Conservation (phyloP, 92 coral and sea anemone genomes). For the Galaxea fascicularis region DNA sequence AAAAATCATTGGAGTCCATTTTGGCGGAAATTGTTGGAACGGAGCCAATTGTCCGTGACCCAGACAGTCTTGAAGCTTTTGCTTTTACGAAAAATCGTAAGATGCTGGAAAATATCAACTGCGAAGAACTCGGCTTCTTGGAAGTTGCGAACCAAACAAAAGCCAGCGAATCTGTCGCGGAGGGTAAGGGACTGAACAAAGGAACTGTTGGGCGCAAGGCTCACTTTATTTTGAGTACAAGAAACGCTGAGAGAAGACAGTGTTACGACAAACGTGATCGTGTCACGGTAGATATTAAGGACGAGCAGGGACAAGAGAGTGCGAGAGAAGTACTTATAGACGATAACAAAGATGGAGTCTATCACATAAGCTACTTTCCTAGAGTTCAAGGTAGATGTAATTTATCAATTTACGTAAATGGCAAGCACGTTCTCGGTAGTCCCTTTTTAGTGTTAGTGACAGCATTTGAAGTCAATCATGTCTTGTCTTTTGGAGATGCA, state of each 20-base stretch:
- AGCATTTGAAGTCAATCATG: not conserved
- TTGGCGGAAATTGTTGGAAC: not conserved
- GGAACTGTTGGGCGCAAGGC: not conserved
- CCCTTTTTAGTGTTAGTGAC: not conserved
- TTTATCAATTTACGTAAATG: not conserved
- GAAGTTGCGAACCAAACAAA: not conserved
- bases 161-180: not conserved
- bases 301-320: not conserved
- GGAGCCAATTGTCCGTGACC: not conserved
- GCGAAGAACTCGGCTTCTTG: not conserved
- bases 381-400: constrained; percentile 1
- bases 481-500: not conserved
- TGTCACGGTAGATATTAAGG: not conserved
- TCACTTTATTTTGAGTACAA: not conserved
- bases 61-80: not conserved
- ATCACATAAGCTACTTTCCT: not conserved
- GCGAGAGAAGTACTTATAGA: not conserved
- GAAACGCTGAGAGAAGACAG: not conserved
- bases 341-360: not conserved
- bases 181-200: not conserved
- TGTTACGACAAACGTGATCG: no score
- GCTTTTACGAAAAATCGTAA: not conserved
- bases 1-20: not conserved
- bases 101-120: not conserved
- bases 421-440: not conserved